Evolutionary conservation across 2,113 vertebrate species (phyloP), one percentile per base, ranked within the genome.

Genomic region (Cisticola juncidis): DNA sequence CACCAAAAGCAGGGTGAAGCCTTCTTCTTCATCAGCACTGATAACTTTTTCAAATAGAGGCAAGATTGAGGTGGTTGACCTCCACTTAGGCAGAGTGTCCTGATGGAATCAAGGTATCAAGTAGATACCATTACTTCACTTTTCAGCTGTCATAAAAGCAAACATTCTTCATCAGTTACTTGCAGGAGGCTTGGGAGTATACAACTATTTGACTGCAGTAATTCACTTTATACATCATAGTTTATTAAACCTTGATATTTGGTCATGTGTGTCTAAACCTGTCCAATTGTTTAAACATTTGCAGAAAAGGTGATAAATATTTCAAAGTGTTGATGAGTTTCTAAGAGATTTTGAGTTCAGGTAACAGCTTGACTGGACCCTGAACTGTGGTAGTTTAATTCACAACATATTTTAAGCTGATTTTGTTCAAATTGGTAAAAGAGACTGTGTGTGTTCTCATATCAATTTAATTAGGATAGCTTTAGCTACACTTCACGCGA

Each of bases 61-160:
- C 23, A 81, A 21, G 11, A 51, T 38, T 28, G 10, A 45, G 15
- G 18, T 81, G 28, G 20, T 44, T 58, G 51, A 53, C 23, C 33
- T 33, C 16, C 33, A 29, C 23, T 38, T 66, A 29, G 51, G 44
- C 36, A 58, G 36, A 36, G 26, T 19, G 16, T 51, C 45, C 23
- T n/a, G 33, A 9, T 58, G 38, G 20, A 5, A 6, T 5, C 1
- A 0, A n/a, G n/a, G n/a, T n/a, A n/a, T n/a, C 60, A 40, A 65
- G 25, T n/a, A 60, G 26, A 48, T 72, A 20, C 24, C 8, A 14
- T 38, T 31, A 44, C 23, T 62, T 73, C 29, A 29, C 12, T 88
- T 90, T 18, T 70, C 60, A 54, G 31, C 20, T 88, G 68, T 29
- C 31, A 6, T 56, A 60, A 33, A 80, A 80, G 26, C 26, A 85